Evolutionary conservation across 2,888 invertebrate species (phyloP).

Genomic region (Autographa pulchrina): DNA sequence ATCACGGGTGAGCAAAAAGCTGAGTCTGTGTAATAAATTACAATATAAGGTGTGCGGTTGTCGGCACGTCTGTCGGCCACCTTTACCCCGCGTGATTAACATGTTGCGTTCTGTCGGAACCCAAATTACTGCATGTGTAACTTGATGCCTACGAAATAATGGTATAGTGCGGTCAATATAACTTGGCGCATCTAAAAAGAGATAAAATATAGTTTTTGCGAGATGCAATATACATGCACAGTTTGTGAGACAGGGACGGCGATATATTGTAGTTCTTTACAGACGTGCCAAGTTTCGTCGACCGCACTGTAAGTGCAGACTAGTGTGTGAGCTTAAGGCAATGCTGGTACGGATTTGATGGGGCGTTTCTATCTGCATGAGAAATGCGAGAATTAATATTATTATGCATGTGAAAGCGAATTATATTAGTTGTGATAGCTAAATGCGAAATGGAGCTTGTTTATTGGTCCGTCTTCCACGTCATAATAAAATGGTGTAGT

Average conservation of each 20-base stretch:
- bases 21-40: constrained; percentile 48
- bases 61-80: constrained; percentile 61
- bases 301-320: not conserved
- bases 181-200: too few relatives aligned
- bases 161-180: constrained; percentile 15
- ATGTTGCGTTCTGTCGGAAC: constrained; percentile 53
- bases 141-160: constrained; percentile 40
- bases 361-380: not conserved
- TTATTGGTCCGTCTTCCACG: not conserved
- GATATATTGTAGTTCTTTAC: too few relatives aligned
- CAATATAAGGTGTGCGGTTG: constrained; percentile 44
- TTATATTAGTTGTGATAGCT: not conserved
- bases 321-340: constrained; percentile 20
- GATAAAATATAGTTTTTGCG: too few relatives aligned
- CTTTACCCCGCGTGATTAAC: constrained; percentile 69
- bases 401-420: constrained; percentile 1
- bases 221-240: too few relatives aligned
- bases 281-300: too few relatives aligned
- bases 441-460: constrained; percentile 1
- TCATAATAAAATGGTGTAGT: not conserved
- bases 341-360: constrained; percentile 11
- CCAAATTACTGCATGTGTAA: constrained; percentile 47
- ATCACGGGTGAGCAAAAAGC: constrained; percentile 5
- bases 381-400: not conserved
- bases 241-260: too few relatives aligned